Evolutionary conservation across 2,797 vertebrate species (phyloP), one percentile per base, ranked within the genome.

Genomic region (Menidia menidia): DNA sequence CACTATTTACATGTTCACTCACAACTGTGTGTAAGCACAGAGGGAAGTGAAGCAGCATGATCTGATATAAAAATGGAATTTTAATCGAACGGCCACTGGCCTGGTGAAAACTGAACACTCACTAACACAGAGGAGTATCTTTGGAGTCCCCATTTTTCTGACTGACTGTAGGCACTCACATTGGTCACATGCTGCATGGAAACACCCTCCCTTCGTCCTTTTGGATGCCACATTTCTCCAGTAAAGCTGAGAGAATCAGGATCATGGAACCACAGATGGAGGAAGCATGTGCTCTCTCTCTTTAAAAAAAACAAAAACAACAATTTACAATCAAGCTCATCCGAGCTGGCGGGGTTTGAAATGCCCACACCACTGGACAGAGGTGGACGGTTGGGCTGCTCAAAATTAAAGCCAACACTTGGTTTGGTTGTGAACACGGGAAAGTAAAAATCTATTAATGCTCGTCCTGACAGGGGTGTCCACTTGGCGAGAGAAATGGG

Each of bases 401-500:
- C 73, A 79, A 50, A 72, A 62, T 82, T 64, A 6, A 51, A n/a
- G 55, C 55, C 73, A 78, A 82, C 75, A 75, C 73, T 73, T 58
- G 80, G 71, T 83, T 88, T 81, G 61, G 77, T 50, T 77, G 66
- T 74, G 65, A 60, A 62, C 64, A 71, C 48, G 62, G 39, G 2
- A 47, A 42, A 54, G 42, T 42, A 5, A 56, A 48, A 66, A 57
- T 55, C 81, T 68, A 79, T 77, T 81, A 76, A 69, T 60, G 72
- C 75, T 81, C 71, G 82, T 72, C 70, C 70, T 81, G 73, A 85
- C 78, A 65, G 58, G 66, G 64, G 73, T 35, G 50, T 83, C 75
- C 78, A 84, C 78, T 75, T 25, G 4, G 74, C 69, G 32, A 56
- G 60, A 89, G 85, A 84, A 75, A 87, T 76, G 51, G 72, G 81